phyloP scores from a whole-genome alignment of 1,140 invertebrate species.

The Cylas formicarius region DNA sequence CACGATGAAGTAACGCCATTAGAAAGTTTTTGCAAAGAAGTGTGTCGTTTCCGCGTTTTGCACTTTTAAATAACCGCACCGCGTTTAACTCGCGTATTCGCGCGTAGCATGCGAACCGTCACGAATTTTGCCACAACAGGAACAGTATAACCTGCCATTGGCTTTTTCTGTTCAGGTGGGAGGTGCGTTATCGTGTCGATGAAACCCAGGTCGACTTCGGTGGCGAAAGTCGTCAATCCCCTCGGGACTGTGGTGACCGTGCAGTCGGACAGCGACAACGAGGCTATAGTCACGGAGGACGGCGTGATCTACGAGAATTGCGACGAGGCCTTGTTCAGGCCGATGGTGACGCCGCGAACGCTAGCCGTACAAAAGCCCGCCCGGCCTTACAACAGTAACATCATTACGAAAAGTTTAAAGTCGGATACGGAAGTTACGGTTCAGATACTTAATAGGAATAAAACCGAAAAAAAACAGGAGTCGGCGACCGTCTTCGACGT shows the following conservation, averaged over 20 bases:
- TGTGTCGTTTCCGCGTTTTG: too few species aligned
- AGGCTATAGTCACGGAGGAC: constrained; percentile 43
- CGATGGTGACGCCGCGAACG: constrained; percentile 45
- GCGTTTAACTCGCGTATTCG: too few species aligned
- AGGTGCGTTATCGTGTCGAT: constrained; percentile 47
- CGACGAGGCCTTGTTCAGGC: constrained; percentile 55
- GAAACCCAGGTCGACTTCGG: constrained; percentile 37
- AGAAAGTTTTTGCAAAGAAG: too few species aligned
- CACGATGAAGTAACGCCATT: too few species aligned
- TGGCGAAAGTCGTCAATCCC: constrained; percentile 64
- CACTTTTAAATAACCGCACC: too few species aligned
- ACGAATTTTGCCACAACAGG: too few species aligned
- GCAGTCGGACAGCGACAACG: constrained; percentile 48
- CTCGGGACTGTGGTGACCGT: constrained; percentile 60
- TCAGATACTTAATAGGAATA: not conserved
- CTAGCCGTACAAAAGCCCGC: constrained; percentile 18
- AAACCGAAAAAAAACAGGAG: constrained; percentile 1
- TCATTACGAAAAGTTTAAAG: constrained; percentile 29
- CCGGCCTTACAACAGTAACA: constrained; percentile 21
- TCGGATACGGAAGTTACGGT: constrained; percentile 30
- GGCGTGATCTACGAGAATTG: constrained; percentile 52
- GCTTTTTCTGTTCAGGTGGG: constrained; percentile 64
- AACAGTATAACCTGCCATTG: constrained; percentile 68
- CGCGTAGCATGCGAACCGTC: too few species aligned
- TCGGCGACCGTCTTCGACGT: too few species aligned